Evolutionary conservation across 1,140 invertebrate genomes (phyloP).

Genomic region (Daktulosphaira vitifoliae): DNA sequence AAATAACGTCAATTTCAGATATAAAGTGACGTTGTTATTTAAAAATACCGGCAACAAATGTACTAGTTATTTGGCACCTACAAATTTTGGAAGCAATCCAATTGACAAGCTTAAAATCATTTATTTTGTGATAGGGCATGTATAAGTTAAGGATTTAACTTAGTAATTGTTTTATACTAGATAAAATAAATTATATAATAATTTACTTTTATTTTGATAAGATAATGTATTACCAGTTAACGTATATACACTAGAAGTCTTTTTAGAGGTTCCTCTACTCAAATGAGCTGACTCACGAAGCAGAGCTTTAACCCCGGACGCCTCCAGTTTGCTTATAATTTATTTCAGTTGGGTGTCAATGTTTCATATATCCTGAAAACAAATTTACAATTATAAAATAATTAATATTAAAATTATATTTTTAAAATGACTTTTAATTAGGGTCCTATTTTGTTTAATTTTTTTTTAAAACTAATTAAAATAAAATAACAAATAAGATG

Average conservation of each 20-base stretch:
- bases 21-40: constrained; percentile 27
- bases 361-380: constrained; percentile 10
- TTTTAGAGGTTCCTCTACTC: constrained; percentile 25
- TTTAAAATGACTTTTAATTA: no score
- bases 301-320: constrained; percentile 20
- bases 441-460: no score
- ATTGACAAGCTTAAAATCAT: constrained; percentile 8
- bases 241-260: constrained; percentile 16
- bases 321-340: constrained; percentile 31
- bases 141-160: no score
- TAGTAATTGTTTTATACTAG: no score
- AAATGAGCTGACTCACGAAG: constrained; percentile 30
- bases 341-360: constrained; percentile 16
- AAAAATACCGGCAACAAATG: constrained; percentile 31
- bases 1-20: not conserved
- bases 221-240: constrained; percentile 24
- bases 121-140: constrained; percentile 22
- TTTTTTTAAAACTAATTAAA: no score
- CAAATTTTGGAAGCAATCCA: not conserved
- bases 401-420: no score
- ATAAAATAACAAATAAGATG: no score
- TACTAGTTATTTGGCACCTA: constrained; percentile 26
- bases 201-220: no score
- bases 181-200: no score
- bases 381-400: not conserved